phyloP scores from a whole-genome alignment of 2,888 invertebrate species.

The Lasioglossum malachurum region DNA sequence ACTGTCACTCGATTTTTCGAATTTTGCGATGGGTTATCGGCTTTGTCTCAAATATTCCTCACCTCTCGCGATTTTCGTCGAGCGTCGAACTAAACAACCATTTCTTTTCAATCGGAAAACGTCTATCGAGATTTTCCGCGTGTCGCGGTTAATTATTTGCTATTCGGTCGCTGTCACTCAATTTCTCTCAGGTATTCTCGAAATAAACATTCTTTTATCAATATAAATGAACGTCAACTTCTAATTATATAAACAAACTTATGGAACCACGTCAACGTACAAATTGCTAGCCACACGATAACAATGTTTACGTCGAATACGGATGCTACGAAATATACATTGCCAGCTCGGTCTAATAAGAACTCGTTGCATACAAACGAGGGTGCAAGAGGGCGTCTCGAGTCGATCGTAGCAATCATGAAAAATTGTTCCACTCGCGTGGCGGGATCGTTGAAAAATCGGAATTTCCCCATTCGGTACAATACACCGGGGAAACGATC shows the following conservation, averaged over 20 bases:
- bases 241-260: no score
- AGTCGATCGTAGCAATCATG: background rate
- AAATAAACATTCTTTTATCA: no score
- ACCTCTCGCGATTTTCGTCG: background rate
- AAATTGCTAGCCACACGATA: background rate
- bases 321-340: background rate
- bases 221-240: no score
- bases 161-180: no score
- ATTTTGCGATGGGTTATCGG: no score
- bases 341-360: background rate
- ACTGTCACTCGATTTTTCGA: no score
- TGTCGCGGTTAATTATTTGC: no score
- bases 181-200: background rate
- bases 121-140: no score
- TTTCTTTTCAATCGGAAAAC: no score
- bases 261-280: no score
- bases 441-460: constrained; percentile 18
- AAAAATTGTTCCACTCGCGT: background rate
- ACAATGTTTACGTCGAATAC: background rate
- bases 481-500: constrained; percentile 15
- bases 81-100: no score
- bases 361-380: background rate
- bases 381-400: background rate
- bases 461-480: constrained; percentile 5
- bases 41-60: background rate